Evolutionary conservation across 1,140 invertebrate genomes (phyloP), one percentile per base, ranked within the genome.

Genomic region (Galendromus occidentalis): DNA sequence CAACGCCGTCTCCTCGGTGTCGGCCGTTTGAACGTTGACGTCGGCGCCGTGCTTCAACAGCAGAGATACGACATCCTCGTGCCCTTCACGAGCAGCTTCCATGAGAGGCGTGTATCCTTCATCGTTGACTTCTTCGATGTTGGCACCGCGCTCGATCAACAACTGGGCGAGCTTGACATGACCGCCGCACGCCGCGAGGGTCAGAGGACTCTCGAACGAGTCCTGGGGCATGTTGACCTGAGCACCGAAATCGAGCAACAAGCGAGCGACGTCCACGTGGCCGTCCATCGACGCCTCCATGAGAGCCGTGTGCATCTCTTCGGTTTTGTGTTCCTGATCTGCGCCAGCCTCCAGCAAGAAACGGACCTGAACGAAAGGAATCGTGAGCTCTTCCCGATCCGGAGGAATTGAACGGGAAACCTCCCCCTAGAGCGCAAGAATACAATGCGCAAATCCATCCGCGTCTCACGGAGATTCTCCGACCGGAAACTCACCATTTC

Each of bases 261-360:
- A 79, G 39, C 90, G 77, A 1, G 91, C 91, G 28, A 98, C 93
- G 77, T 98, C 91, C 0, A 98, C 85, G 76, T 99, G 94, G 1
- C 95, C 95, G 79, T 98, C 95, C 94, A 98, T 98, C 33, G 91
- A 95, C 25, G 95, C 94, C 78, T 99, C 95, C 93, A 98, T 98
- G 1, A 99, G 78, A 28, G 95, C 94, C 1, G 94, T 98, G 77
- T 98, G 94, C 92, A 98, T 96, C 79, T 98, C 95, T 77, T 98
- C 93, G 0, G 93, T 95, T 80, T 95, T 94, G 79, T 97, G 90
- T 78, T 97, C 91, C 78, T 93, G 85, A 76, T 94, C 88, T 25
- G 93, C 91, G 69, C 92, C 91, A 70, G 89, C 87, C 70, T 91
- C 88, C 64, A 98, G 75, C 66, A 98, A 80, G 75, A 92, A 93